Conservation (phyloP, 2,113 vertebrate species). For the Ceratotherium simum region DNA sequence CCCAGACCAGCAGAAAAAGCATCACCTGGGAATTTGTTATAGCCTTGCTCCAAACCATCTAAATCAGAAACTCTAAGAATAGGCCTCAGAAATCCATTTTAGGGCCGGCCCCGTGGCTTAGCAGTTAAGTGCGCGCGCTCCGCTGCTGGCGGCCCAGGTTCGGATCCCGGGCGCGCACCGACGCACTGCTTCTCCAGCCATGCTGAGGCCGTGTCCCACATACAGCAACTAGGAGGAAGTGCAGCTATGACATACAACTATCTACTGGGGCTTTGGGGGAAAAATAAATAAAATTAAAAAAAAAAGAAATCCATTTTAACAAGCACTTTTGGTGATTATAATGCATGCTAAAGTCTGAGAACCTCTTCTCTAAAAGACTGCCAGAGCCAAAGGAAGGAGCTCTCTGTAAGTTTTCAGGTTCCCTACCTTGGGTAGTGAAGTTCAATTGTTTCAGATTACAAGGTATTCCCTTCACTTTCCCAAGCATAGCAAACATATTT, state of each 20-base stretch:
- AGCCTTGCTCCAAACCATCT: not conserved
- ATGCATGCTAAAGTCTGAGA: not conserved
- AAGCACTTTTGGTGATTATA: not conserved
- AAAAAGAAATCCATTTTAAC: conserved; percentile 11
- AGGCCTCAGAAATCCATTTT: not conserved
- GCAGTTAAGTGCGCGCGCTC: too few relatives aligned
- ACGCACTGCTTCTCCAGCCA: too few relatives aligned
- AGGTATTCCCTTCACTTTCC: conserved; percentile 18
- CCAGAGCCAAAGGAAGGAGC: not conserved
- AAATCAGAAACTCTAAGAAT: not conserved
- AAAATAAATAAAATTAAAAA: too few relatives aligned
- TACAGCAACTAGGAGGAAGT: too few relatives aligned
- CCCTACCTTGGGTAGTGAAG: not conserved
- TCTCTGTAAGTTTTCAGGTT: not conserved
- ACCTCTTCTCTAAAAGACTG: not conserved
- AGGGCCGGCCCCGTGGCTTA: too few relatives aligned
- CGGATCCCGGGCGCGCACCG: too few relatives aligned
- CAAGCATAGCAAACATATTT: not conserved
- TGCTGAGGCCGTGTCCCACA: too few relatives aligned
- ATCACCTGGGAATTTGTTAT: not conserved
- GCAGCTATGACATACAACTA: too few relatives aligned
- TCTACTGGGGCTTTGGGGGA: too few relatives aligned
- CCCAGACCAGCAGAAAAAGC: not conserved
- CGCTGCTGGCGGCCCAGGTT: too few relatives aligned
- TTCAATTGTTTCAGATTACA: not conserved